Evolutionary conservation across 2,797 vertebrate genomes (phyloP), one percentile per base, ranked within the genome.

Genomic region (Parauchenoglanis punctatus): DNA sequence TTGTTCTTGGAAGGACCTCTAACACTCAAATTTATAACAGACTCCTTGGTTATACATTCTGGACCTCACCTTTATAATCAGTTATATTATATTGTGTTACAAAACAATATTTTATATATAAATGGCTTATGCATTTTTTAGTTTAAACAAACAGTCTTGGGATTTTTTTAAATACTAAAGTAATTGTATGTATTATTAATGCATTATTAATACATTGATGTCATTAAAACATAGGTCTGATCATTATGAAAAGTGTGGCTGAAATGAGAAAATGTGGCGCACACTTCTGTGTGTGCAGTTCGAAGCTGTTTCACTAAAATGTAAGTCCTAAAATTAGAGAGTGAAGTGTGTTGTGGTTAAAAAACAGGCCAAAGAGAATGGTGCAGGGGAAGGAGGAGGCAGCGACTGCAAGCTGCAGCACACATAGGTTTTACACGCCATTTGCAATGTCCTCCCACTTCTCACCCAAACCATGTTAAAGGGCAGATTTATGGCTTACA

Each of bases 261-360:
- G 58, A 46, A 83, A 54, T 68, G 63, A 83, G n/a, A 68, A 35
- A 83, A 23, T 4, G 10, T 56, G 28, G n/a, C 7, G 13, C 44
- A 20, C 8, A 52, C 46, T 23, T 20, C 46, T 7, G 63, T 15
- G 4, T 6, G 17, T 67, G 65, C 28, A 67, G 4, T 67, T 52
- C 46, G 10, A 54, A 3, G n/a, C 28, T 83, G 46, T 68, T 59
- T 81, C 80, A 63, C 58, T 63, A 46, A 81, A 83, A 54, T 20
- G 46, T 54, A 46, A 12, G 81, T 65, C 76, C 76, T 86, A 88
- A 89, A 88, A 88, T 81, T 81, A 81, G 91, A 88, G 63, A 65
- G 31, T 86, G 78, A 84, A 46, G 11, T 8, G 58, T 25, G 54
- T 52, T 88, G 85, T 90, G 88, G 89, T 88, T 76, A 86, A 81